phyloP scores from a whole-genome alignment of 2,797 vertebrate species.

The Nasua narica region DNA sequence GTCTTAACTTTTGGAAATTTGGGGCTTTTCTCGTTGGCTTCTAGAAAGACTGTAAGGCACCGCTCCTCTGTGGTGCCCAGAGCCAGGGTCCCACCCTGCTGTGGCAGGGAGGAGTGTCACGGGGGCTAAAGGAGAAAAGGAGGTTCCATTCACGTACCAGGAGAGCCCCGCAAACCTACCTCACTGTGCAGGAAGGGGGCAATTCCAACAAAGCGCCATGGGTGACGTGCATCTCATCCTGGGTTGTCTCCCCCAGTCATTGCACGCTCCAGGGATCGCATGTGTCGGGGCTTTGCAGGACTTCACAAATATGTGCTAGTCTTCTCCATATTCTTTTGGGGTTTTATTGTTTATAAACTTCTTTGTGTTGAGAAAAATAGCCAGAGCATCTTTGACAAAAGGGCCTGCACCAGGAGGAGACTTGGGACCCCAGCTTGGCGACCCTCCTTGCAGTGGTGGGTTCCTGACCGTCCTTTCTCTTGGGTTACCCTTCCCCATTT shows the following conservation, averaged over 20 bases:
- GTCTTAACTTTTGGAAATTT: neutral
- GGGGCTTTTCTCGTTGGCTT: constrained; percentile 29
- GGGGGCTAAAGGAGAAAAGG: constrained; percentile 39
- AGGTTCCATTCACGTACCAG: constrained; percentile 47
- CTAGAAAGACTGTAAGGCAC: neutral
- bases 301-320: constrained; percentile 68
- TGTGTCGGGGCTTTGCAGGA: constrained; percentile 68
- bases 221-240: constrained; percentile 63
- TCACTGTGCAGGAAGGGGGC: constrained; percentile 82
- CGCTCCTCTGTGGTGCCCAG: neutral
- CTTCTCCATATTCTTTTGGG: constrained; percentile 73
- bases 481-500: neutral
- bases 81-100: constrained; percentile 38
- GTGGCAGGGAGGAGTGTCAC: constrained; percentile 43
- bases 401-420: constrained; percentile 68
- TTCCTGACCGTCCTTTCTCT: neutral
- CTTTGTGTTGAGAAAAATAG: constrained; percentile 69
- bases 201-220: constrained; percentile 81
- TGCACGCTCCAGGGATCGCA: constrained; percentile 55
- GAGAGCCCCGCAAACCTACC: constrained; percentile 88
- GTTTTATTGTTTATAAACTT: constrained; percentile 83
- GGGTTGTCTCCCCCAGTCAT: constrained; percentile 54
- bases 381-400: constrained; percentile 76
- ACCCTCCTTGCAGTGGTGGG: neutral
- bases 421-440: constrained; percentile 38